Evolutionary conservation across 2,888 invertebrate species (phyloP), one percentile per base, ranked within the genome.

Genomic region (Rhingia campestris): DNA sequence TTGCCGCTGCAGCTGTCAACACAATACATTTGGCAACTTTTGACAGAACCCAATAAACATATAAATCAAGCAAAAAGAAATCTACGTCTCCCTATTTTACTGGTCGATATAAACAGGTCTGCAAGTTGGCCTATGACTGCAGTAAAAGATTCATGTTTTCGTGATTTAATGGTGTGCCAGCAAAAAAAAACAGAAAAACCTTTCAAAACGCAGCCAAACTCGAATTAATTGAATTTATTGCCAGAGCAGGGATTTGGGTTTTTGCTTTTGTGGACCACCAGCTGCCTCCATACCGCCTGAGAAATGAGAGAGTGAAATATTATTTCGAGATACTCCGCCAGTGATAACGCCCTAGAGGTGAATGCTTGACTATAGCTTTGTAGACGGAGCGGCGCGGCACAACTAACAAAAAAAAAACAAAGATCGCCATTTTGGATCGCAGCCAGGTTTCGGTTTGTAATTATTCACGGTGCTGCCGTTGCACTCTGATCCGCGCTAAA

Each of bases 231-330:
- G 82, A 82, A 82, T 79, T 73, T 82, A 82, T 82, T 74, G 61
- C 82, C 69, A 73, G 56, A 74, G 56, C 47, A 37, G 9, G 37
- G 56, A 22, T 22, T 35, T 39, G 39, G 7, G 39, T 39, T 39
- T 39, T 56, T 9, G n/a, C 35, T 33, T 53, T 56, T 45, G 33
- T n/a, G 53, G 33, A 53, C 12, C 45, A 33, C 61, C 37, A 69
- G 69, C 54, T 61, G 53, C 33, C 45, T 37, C n/a, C 47, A 61
- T 35, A 6, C 43, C 41, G 51, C 72, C 53, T 51, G 47, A 67
- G 67, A 82, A 82, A 77, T 82, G 72, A 45, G 81, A 79, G 82
- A 82, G 79, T 82, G 82, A 82, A 82, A 82, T 82, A 82, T 82
- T 58, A 69, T 73, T 63, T 43, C 14, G 14, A 79, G 79, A 79